A percentile compares a stretch with the other conserved stretches of the same genome.
These are phyloP conservation scores for Poeciliopsis retropinna DNA, from an alignment of 2,113 vertebrate genomes.

Conservation along the genomic window DNA sequence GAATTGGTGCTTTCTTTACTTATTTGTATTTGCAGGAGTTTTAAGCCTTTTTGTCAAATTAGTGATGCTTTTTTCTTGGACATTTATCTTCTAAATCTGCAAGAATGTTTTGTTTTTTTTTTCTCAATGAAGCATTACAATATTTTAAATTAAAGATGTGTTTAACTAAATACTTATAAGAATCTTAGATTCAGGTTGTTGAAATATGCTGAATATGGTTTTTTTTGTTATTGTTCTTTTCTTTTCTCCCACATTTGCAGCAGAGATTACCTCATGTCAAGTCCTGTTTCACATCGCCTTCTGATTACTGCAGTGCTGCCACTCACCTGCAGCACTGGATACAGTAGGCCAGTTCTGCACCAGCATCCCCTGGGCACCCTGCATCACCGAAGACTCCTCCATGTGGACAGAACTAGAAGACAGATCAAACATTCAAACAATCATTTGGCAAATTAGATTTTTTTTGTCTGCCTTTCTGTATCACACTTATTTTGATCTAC, in stretches of 20 bases:
- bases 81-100: neutral
- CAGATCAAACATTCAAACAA: neutral
- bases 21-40: neutral
- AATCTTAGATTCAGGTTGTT: neutral
- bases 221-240: neutral
- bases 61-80: neutral
- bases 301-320: conserved; percentile 20
- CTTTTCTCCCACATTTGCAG: neutral
- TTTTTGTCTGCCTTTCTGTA: neutral
- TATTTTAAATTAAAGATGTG: neutral
- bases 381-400: conserved; percentile 93
- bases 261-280: neutral
- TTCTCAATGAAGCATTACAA: neutral
- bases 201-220: neutral
- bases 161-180: neutral
- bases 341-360: conserved; percentile 99
- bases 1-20: neutral
- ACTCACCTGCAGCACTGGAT: conserved; percentile 94
- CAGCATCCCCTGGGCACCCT: conserved; percentile 90
- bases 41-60: neutral
- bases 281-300: neutral
- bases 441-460: neutral
- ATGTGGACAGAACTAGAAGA: conserved; percentile 90
- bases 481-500: neutral
- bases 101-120: neutral